Evolutionary conservation across 2,113 vertebrate species (phyloP), one percentile per base, ranked within the genome.

Genomic region (Etheostoma spectabile): DNA sequence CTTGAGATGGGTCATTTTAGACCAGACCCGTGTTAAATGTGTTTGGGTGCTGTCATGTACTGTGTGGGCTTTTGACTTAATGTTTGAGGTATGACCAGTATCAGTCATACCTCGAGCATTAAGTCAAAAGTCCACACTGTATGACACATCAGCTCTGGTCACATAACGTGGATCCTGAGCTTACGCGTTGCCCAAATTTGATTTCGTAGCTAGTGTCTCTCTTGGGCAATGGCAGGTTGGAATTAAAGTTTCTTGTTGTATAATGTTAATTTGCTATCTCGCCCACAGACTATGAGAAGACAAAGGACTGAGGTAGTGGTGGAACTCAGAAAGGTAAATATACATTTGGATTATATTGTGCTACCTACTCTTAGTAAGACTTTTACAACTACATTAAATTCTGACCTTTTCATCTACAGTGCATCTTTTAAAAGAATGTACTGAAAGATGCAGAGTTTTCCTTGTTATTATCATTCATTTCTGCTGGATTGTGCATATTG

Each of bases 231-330:
- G 13, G n/a, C 16, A 57, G 6, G 16, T 16, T 71, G 51, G 52
- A 35, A 75, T 79, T 35, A 60, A 70, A 74, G 52, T 63, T 33
- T 1, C 8, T 22, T 60, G 46, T 24, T 68, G 27, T 33, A 2
- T 77, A 53, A 76, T 21, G 16, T 24, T 60, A 2, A 59, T 30
- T 0, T 51, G 59, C 77, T 1, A 46, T 80, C 38, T 93, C 74
- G 0, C 68, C 63, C 92, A 82, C 94, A 99, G 98, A 97, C 97
- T 86, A 99, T 99, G 98, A 97, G 98, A 96, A 97, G 98, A 95
- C 98, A 99, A 91, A 95, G 98, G 93, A 99, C 98, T 84, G 98
- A 99, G 95, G 98, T 99, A 45, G 98, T 99, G 59, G 98, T 99
- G 85, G 98, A 99, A 86, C 94, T 99, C 91, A 96, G 98, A 92